phyloP scores from a whole-genome alignment of 1,140 invertebrate genomes.

The Eumaeus atala region DNA sequence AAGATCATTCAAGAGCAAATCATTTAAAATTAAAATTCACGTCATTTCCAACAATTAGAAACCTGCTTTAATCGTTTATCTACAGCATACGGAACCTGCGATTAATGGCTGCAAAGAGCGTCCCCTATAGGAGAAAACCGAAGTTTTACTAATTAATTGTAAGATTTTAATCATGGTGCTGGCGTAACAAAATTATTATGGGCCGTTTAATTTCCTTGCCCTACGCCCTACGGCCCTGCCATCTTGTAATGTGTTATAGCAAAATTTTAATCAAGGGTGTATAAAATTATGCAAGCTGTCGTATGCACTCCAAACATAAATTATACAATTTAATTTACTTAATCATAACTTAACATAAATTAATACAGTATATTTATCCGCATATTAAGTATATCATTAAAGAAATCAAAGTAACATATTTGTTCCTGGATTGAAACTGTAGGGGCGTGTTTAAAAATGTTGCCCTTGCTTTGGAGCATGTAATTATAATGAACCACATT shows the following conservation, averaged over 20 bases:
- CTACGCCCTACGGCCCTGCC: slow-evolving; percentile 55
- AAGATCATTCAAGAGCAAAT: background rate
- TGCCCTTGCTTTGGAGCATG: too few species aligned
- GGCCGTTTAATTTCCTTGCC: slow-evolving; percentile 68
- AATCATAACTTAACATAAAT: slow-evolving; percentile 5
- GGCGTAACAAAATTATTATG: slow-evolving; percentile 67
- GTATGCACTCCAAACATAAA: slow-evolving; percentile 67
- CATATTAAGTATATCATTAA: background rate
- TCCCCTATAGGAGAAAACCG: slow-evolving; percentile 34
- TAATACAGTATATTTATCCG: background rate
- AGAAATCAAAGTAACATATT: background rate
- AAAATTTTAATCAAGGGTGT: slow-evolving; percentile 72
- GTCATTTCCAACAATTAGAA: slow-evolving; percentile 2
- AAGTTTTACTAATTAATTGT: slow-evolving; percentile 69
- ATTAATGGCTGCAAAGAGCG: slow-evolving; percentile 28
- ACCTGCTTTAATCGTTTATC: background rate
- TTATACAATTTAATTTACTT: slow-evolving; percentile 45
- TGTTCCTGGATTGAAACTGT: too few species aligned
- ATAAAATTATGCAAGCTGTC: slow-evolving; percentile 69
- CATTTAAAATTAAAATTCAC: background rate
- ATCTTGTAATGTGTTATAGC: slow-evolving; percentile 62
- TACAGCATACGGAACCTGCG: slow-evolving; percentile 19
- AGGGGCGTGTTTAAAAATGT: too few species aligned
- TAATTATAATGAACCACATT: too few species aligned
- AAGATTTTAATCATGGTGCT: slow-evolving; percentile 69